Base-by-base conservation (phyloP, 64 coral and sea anemone genomes). In the Pachyseris speciosa region DNA sequence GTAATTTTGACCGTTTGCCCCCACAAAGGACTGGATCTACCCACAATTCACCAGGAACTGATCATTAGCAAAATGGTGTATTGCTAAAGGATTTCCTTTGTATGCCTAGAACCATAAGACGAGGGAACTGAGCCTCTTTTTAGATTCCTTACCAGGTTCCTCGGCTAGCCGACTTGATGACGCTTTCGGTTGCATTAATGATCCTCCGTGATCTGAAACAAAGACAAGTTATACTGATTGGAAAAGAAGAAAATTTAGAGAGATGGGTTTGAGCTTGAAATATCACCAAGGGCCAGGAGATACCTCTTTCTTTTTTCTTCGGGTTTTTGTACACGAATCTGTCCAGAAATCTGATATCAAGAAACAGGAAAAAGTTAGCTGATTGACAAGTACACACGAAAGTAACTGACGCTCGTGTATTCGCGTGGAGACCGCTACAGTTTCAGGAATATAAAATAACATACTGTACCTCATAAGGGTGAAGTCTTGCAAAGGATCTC, bases 241-340 rank as follows among this genome's bases (percentile, higher is more conserved):
- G 1, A 26, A 13, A 4, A 25, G 20, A 60, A 39, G 58, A 32
- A 12, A n/a, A 84, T 53, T 25, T 16, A 53, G 15, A 52, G 50
- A 72, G 33, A 43, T 2, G 11, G 25, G 36, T 58, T 72, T 31
- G 29, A 84, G 22, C 8, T 84, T 15, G 1, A 11, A 7, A 9
- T 11, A 16, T 4, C 5, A 22, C 2, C 49, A 28, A 28, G 5
- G 74, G 49, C 9, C 17, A 37, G 36, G 1, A 81, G 7, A 10
- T 94, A 98, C 96, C 96, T 74, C 92, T 84, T 25, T 90, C 84
- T 50, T 98, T 98, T 63, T 90, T 92, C 74, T 98, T 98, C 5
- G 96, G 96, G 71, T 98, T 98, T 69, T 95, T 98, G 69, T 98
- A 98, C 16, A 98, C 89, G 87, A 98, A 98, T 49, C 96, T 86